Evolutionary conservation across 2,888 invertebrate genomes (phyloP), one percentile per base, ranked within the genome.

Genomic region (Isotomurus palustris): DNA sequence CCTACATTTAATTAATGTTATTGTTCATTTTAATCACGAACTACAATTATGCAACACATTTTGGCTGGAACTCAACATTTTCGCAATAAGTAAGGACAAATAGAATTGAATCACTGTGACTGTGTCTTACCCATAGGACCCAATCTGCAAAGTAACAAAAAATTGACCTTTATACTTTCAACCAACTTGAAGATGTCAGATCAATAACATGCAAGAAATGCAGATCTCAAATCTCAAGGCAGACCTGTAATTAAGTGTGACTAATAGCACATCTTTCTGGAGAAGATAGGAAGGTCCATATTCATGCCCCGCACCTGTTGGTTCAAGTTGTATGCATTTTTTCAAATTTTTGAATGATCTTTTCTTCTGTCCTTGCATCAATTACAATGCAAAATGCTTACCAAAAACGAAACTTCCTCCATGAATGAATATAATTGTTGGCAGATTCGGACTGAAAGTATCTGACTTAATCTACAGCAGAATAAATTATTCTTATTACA

Each of bases 341-440:
- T 32, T 12, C 12, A 32, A 32, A 32, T 12, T 12, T 12, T 32
- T 8, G n/a, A n/a, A n/a, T n/a, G n/a, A n/a, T n/a, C n/a, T n/a
- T n/a, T n/a, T n/a, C n/a, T n/a, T n/a, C 14, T 24, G n/a, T 8
- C 5, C 19, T n/a, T 44, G n/a, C 8, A 19, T 21, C 12, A 12
- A 21, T 21, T n/a, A 44, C 8, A 24, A 25, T 5, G 6, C 8
- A 24, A 4, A 21, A 10, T 14, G 22, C 8, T 47, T 27, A 47
- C 47, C 47, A 29, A 54, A 59, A 21, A 40, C 27, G 17, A 50
- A 59, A 14, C 45, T 38, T 17, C 67, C 67, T 10, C 67, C 67
- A 19, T 67, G 67, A 36, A 67, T 43, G 27, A 56, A 65, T 1
- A 68, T 45, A 17, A 62, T 58, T 3, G 62, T 60, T 1, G 56